phyloP scores from a whole-genome alignment of 1,140 invertebrate species.

The Uloborus diversus region DNA sequence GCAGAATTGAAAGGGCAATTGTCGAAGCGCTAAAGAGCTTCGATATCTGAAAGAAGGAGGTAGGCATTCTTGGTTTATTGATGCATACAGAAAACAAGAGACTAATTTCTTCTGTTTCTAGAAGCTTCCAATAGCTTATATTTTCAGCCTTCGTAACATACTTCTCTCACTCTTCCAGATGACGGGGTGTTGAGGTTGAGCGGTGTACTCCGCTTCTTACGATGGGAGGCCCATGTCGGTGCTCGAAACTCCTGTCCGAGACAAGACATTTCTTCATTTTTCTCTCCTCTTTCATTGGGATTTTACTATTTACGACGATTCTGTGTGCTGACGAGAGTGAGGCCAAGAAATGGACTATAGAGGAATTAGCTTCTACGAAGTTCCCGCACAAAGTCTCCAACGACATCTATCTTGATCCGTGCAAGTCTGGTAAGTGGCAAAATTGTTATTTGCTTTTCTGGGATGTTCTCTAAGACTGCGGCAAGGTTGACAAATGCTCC shows the following conservation, averaged over 20 bases:
- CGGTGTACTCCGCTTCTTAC: neutral
- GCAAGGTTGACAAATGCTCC: no score
- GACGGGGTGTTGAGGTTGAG: slow-evolving; percentile 3
- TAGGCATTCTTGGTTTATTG: no score
- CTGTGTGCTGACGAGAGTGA: neutral
- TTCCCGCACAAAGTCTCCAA: slow-evolving; percentile 76
- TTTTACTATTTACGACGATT: neutral
- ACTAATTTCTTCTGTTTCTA: no score
- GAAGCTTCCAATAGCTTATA: no score
- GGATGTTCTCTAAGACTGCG: no score
- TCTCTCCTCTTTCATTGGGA: neutral
- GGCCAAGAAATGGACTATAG: slow-evolving; percentile 71
- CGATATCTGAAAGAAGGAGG: no score
- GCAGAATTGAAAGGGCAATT: no score
- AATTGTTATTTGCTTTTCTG: no score
- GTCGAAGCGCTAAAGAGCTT: no score
- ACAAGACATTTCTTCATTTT: neutral
- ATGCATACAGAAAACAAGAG: no score
- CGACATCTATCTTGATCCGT: slow-evolving; percentile 83
- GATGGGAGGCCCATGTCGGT: slow-evolving; percentile 17
- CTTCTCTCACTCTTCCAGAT: no score
- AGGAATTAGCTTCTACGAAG: slow-evolving; percentile 73
- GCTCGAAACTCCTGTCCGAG: neutral
- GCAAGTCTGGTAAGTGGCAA: slow-evolving; percentile 67
- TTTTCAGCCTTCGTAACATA: no score